Evolutionary conservation across 2,888 invertebrate species (phyloP).

Genomic region (Agelastica alni): DNA sequence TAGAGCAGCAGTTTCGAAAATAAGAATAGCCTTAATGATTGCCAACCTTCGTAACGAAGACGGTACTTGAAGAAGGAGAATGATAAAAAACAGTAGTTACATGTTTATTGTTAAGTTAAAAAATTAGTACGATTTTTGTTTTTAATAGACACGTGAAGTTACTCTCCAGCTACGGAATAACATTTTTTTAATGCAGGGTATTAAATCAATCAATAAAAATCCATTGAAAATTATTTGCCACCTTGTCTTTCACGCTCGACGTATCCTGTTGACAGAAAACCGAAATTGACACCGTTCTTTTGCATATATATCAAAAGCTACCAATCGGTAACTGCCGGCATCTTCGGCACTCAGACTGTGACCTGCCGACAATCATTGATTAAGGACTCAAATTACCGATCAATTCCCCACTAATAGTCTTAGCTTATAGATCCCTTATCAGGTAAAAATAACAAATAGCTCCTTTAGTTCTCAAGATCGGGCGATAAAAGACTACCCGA

Average conservation of each 20-base stretch:
- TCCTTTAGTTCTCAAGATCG: constrained; percentile 45
- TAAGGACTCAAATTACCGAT: constrained; percentile 53
- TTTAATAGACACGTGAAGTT: too few relatives aligned
- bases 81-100: too few relatives aligned
- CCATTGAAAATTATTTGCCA: constrained; percentile 7
- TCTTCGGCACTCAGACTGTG: constrained; percentile 28
- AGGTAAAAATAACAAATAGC: constrained; percentile 56
- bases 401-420: constrained; percentile 55
- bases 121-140: too few relatives aligned
- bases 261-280: constrained; percentile 19
- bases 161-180: too few relatives aligned
- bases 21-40: too few relatives aligned
- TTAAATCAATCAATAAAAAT: too few relatives aligned
- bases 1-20: too few relatives aligned
- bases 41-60: too few relatives aligned
- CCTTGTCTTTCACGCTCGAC: constrained; percentile 8
- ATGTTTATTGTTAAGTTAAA: too few relatives aligned
- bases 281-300: constrained; percentile 28
- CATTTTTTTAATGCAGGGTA: too few relatives aligned
- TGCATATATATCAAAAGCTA: constrained; percentile 29
- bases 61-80: too few relatives aligned
- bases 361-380: constrained; percentile 39
- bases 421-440: constrained; percentile 52
- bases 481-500: constrained; percentile 48
- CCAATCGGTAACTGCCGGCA: constrained; percentile 28